These are phyloP conservation scores for Apoderus coryli DNA, from an alignment of 2,888 invertebrate genomes.

Conservation along the genomic window DNA sequence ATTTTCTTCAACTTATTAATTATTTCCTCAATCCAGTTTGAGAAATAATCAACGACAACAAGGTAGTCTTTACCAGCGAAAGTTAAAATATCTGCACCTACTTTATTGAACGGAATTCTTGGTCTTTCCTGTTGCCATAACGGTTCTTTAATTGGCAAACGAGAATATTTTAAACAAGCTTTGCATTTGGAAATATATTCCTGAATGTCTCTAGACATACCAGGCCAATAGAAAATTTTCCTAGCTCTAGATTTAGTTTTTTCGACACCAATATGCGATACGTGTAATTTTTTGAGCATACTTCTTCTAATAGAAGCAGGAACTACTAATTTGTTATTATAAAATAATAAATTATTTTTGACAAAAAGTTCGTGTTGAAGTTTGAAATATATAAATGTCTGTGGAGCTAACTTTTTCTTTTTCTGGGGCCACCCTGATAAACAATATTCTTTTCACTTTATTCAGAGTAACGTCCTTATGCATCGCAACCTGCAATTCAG, in stretches of 20 bases:
- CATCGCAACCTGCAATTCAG: slow-evolving; percentile 8
- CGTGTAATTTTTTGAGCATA: slow-evolving; percentile 14
- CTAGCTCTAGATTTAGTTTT: slow-evolving; percentile 14
- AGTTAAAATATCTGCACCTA: slow-evolving; percentile 8
- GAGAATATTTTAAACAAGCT: slow-evolving; percentile 5
- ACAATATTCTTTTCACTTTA: slow-evolving; percentile 9
- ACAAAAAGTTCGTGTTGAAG: slow-evolving; percentile 12
- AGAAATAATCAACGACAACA: slow-evolving; percentile 8
- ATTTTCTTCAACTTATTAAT: slow-evolving; percentile 9
- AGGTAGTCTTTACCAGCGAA: slow-evolving; percentile 7
- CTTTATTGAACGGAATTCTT: slow-evolving; percentile 6
- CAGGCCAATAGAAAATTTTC: slow-evolving; percentile 13
- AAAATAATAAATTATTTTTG: slow-evolving; percentile 13
- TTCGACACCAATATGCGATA: slow-evolving; percentile 13
- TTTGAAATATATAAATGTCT: slow-evolving; percentile 12
- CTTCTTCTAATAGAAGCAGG: slow-evolving; percentile 11
- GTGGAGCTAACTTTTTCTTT: slow-evolving; percentile 7
- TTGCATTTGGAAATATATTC: slow-evolving; percentile 10
- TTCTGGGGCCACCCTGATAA: slow-evolving; percentile 10
- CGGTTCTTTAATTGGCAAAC: slow-evolving; percentile 6
- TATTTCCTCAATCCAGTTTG: slow-evolving; percentile 10
- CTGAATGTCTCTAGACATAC: slow-evolving; percentile 14
- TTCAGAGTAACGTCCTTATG: slow-evolving; percentile 9
- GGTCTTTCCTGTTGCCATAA: slow-evolving; percentile 7
- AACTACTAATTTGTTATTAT: slow-evolving; percentile 13